Conservation (phyloP, 2,113 vertebrate genomes). For the Myiagra hebetior region DNA sequence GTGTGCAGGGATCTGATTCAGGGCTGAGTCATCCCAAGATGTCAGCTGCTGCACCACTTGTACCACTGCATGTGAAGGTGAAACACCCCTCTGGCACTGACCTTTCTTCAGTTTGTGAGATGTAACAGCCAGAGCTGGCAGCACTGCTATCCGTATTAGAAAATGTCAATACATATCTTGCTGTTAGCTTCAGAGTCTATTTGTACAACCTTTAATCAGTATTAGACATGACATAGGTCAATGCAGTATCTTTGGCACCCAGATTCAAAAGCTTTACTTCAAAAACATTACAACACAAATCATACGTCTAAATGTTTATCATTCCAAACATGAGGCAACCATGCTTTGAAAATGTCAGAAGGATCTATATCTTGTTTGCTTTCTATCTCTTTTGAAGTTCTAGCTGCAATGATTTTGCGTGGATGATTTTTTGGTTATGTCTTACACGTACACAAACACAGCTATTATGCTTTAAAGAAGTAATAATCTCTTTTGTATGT, state of each 20-base stretch:
- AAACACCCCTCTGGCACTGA: neutral
- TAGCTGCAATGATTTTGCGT: neutral
- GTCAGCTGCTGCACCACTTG: neutral
- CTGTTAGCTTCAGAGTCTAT: slow-evolving; percentile 34
- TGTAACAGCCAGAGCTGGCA: neutral
- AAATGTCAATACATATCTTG: slow-evolving; percentile 50
- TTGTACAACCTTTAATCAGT: slow-evolving; percentile 50
- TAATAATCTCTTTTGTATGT: neutral
- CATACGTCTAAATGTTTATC: neutral
- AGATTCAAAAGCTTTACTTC: slow-evolving; percentile 10
- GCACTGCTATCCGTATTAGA: neutral
- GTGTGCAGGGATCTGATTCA: neutral
- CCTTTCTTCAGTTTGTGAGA: slow-evolving; percentile 1
- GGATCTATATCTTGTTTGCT: neutral
- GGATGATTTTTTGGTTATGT: neutral
- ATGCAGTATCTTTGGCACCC: neutral
- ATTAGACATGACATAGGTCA: slow-evolving; percentile 49
- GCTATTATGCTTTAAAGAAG: neutral
- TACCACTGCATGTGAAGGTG: neutral
- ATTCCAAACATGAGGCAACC: neutral
- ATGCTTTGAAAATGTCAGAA: slow-evolving; percentile 28
- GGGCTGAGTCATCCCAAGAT: neutral
- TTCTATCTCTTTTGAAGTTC: neutral
- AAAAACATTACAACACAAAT: slow-evolving; percentile 19
- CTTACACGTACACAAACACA: neutral